A percentile compares a stretch with the other conserved stretches of the same genome.
These are phyloP conservation scores for Puntigrus tetrazona DNA, from an alignment of 2,113 vertebrate species.

Conservation along the genomic window DNA sequence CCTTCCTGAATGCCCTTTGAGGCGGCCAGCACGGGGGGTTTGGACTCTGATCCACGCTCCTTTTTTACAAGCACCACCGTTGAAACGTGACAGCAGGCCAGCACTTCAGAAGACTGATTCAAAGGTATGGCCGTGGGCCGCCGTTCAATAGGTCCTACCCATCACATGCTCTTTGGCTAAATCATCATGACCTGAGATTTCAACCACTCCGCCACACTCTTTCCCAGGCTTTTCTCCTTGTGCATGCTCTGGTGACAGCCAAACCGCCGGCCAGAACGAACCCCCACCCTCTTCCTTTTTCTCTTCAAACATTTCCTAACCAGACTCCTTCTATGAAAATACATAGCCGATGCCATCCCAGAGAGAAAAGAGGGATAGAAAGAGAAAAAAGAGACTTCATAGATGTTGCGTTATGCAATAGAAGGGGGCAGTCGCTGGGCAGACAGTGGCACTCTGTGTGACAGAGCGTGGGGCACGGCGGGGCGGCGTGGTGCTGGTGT, in stretches of 20 bases:
- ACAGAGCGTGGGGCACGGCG: slow-evolving; percentile 34
- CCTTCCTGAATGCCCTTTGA: slow-evolving; percentile 37
- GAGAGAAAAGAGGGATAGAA: not conserved
- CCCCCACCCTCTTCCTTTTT: slow-evolving; percentile 25
- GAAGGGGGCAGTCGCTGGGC: slow-evolving; percentile 34
- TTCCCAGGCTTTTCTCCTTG: slow-evolving; percentile 46
- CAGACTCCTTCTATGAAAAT: slow-evolving; percentile 3
- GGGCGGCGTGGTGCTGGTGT: slow-evolving; percentile 35
- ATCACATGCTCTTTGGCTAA: slow-evolving; percentile 52
- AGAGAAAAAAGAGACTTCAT: slow-evolving; percentile 3
- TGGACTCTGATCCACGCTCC: slow-evolving; percentile 40
- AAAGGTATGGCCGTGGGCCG: slow-evolving; percentile 15
- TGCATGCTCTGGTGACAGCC: slow-evolving; percentile 35
- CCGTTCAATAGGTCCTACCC: slow-evolving; percentile 16
- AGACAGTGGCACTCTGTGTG: slow-evolving; percentile 51
- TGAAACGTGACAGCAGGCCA: slow-evolving; percentile 39
- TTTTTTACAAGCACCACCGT: slow-evolving; percentile 38
- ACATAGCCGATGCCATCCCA: slow-evolving; percentile 9
- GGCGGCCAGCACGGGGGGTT: slow-evolving; percentile 36
- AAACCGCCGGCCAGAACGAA: not conserved
- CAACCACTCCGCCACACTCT: slow-evolving; percentile 1
- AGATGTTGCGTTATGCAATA: slow-evolving; percentile 39
- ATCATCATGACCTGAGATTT: slow-evolving; percentile 46
- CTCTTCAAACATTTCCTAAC: slow-evolving; percentile 17
- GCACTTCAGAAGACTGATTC: slow-evolving; percentile 26